These are phyloP conservation scores for Drosophila meridionalis DNA, from an alignment of 2,888 invertebrate species.

Conservation along the genomic window DNA sequence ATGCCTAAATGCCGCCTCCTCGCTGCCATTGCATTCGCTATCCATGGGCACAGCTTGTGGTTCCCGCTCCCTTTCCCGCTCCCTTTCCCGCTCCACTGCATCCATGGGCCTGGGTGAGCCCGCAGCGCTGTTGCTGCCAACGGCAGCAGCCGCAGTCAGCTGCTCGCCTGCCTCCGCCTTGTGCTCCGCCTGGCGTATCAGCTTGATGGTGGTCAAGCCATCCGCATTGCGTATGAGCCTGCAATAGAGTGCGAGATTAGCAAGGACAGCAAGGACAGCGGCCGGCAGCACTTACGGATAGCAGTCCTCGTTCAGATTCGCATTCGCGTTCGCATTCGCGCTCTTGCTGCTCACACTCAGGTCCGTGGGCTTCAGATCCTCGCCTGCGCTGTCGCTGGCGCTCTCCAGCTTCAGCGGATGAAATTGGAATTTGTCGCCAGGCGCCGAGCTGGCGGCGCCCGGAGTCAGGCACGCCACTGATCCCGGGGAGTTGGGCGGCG, in stretches of 20 bases:
- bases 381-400: slow-evolving; percentile 76
- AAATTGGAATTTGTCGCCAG: slow-evolving; percentile 83
- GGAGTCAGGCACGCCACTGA: slow-evolving; percentile 52
- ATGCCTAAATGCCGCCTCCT: slow-evolving; percentile 58
- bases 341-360: slow-evolving; percentile 86
- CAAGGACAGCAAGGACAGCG: slow-evolving; percentile 12
- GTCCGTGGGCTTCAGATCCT: slow-evolving; percentile 89
- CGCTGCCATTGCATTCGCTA: slow-evolving; percentile 45
- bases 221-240: slow-evolving; percentile 85
- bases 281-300: slow-evolving; percentile 82
- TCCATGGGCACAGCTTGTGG: slow-evolving; percentile 53
- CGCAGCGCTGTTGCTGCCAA: slow-evolving; percentile 20
- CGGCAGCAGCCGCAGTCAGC: slow-evolving; percentile 4
- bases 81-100: slow-evolving; percentile 31
- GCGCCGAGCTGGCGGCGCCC: slow-evolving; percentile 25
- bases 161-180: slow-evolving; percentile 44
- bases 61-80: slow-evolving; percentile 21
- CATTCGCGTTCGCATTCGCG: not conserved
- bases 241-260: slow-evolving; percentile 43
- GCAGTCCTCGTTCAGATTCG: slow-evolving; percentile 77
- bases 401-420: slow-evolving; percentile 82
- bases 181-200: slow-evolving; percentile 75
- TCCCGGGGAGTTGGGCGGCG: slow-evolving; percentile 83
- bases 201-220: slow-evolving; percentile 85
- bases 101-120: slow-evolving; percentile 65